Evolutionary conservation across 2,888 invertebrate species (phyloP).

Genomic region (Pammene fasciana): DNA sequence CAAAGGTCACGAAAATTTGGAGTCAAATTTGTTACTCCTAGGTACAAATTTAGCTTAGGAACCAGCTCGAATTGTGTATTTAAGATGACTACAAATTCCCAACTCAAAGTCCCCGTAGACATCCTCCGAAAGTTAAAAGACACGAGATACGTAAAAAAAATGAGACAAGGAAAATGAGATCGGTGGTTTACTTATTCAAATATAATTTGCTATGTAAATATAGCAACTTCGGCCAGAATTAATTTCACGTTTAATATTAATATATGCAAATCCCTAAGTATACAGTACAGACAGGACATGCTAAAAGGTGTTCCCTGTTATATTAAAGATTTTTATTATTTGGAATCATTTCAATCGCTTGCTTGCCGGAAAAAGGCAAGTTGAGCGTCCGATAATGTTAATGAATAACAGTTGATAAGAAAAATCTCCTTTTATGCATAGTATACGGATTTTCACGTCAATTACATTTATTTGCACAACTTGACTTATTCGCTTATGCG

Average conservation of each 20-base stretch:
- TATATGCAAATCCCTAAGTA: constrained; percentile 31
- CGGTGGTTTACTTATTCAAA: constrained; percentile 14
- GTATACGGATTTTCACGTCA: not conserved
- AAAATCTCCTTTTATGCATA: not conserved
- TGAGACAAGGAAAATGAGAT: constrained; percentile 7
- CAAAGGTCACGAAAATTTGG: too few species aligned
- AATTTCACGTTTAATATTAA: constrained; percentile 18
- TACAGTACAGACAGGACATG: constrained; percentile 11
- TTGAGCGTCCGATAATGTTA: constrained; percentile 2
- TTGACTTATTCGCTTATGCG: too few species aligned
- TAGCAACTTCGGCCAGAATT: constrained; percentile 7
- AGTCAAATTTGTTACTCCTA: too few species aligned
- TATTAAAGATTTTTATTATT: constrained; percentile 48
- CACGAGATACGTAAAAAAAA: not conserved
- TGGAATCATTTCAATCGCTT: not conserved
- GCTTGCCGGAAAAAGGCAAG: not conserved
- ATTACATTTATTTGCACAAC: too few species aligned
- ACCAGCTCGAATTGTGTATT: not conserved
- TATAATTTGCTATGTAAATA: constrained; percentile 21
- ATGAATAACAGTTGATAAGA: not conserved
- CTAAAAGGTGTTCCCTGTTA: constrained; percentile 44
- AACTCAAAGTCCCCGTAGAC: not conserved
- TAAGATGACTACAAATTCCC: not conserved
- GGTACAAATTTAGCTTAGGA: not conserved
- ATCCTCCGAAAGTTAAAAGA: not conserved